Evolutionary conservation across 2,113 vertebrate genomes (phyloP).

Genomic region (Limnothrissa miodon): DNA sequence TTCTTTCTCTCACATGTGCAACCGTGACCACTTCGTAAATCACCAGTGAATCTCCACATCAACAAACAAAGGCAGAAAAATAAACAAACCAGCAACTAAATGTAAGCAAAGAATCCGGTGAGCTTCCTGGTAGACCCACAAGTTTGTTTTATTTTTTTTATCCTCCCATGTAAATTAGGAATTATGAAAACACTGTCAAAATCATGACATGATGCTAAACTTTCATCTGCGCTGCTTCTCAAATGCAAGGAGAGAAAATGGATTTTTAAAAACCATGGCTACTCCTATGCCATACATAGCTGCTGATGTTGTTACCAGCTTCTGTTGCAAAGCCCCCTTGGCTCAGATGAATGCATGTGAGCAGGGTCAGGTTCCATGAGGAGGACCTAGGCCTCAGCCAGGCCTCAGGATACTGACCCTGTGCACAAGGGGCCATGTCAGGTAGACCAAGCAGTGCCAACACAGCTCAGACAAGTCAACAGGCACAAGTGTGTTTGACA

Average conservation of each 20-base stretch:
- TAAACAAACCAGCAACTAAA: slow-evolving; percentile 2
- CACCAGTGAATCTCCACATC: not conserved
- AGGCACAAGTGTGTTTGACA: not conserved
- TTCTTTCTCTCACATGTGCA: not conserved
- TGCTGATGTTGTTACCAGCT: not conserved
- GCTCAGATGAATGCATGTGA: not conserved
- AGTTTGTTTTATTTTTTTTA: not conserved
- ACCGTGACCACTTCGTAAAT: not conserved
- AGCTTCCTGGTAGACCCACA: not conserved
- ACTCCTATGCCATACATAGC: not conserved
- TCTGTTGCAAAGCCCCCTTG: not conserved
- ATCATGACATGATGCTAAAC: not conserved
- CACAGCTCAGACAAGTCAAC: not conserved
- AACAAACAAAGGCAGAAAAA: not conserved
- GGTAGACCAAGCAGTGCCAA: not conserved
- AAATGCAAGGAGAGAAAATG: not conserved
- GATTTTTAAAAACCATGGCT: not conserved
- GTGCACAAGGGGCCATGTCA: not conserved
- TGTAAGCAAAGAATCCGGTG: not conserved
- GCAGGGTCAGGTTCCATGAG: not conserved
- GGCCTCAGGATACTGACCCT: not conserved
- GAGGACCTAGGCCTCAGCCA: not conserved
- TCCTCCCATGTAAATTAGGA: not conserved
- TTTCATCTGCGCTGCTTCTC: not conserved
- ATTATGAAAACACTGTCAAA: not conserved